Evolutionary conservation across 2,797 vertebrate species (phyloP).

Genomic region (Thaleichthys pacificus): DNA sequence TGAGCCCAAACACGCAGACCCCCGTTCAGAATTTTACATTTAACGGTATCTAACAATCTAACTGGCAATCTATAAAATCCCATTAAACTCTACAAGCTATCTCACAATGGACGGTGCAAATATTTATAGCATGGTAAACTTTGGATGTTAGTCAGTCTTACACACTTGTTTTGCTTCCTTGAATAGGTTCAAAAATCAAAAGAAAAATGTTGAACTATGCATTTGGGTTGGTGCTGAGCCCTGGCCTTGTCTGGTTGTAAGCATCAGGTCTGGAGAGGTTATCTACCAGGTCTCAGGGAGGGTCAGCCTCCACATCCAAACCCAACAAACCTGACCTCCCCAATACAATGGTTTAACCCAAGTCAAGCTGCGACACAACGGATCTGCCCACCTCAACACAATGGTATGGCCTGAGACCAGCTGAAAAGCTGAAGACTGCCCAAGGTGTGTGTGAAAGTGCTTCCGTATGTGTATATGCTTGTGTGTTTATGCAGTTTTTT

Average conservation of each 20-base stretch:
- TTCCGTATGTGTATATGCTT: conserved; percentile 5
- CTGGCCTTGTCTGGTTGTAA: conserved; percentile 16
- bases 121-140: conserved; percentile 62
- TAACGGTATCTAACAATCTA: conserved; percentile 49
- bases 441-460: conserved; percentile 12
- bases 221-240: neutral
- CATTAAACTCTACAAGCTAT: conserved; percentile 51
- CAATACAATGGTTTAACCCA: conserved; percentile 62
- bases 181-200: neutral
- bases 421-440: neutral
- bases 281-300: conserved; percentile 36
- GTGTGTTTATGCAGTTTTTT: neutral
- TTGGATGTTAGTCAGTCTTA: conserved; percentile 21
- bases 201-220: neutral
- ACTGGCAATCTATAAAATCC: conserved; percentile 41
- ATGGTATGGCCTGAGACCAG: conserved; percentile 44
- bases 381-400: conserved; percentile 57
- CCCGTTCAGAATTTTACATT: conserved; percentile 34
- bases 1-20: conserved; percentile 59
- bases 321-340: conserved; percentile 67
- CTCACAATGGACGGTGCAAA: conserved; percentile 64
- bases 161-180: conserved; percentile 37
- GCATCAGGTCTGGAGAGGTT: conserved; percentile 34
- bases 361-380: conserved; percentile 49
- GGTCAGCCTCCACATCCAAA: conserved; percentile 57